phyloP scores from a whole-genome alignment of 2,113 vertebrate genomes.

The Murina feae region DNA sequence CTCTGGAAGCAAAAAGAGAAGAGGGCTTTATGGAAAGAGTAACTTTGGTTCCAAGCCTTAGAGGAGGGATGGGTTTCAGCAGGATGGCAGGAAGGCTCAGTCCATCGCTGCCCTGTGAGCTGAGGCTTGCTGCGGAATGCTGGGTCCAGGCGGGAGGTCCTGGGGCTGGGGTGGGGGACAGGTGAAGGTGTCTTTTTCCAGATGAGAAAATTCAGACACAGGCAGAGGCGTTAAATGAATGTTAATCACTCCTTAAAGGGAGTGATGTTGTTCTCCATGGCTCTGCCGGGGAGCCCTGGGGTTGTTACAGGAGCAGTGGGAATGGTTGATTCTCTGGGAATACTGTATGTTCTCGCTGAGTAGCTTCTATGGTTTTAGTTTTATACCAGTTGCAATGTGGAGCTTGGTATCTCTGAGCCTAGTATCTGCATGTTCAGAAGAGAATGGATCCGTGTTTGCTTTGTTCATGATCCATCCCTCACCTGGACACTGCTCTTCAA shows the following conservation, averaged over 20 bases:
- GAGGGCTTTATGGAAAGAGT: background rate
- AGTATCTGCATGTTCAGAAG: background rate
- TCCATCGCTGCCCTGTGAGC: background rate
- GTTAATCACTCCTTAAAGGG: background rate
- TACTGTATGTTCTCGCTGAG: background rate
- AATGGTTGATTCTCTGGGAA: background rate
- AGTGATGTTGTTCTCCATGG: background rate
- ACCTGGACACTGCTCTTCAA: background rate
- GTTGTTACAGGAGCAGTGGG: background rate
- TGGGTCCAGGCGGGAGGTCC: background rate
- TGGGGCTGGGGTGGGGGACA: accelerated
- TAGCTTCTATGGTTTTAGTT: background rate
- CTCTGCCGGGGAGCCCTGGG: background rate
- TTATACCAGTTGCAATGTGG: background rate
- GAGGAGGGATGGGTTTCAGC: background rate
- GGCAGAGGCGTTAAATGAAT: background rate
- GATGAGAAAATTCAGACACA: background rate
- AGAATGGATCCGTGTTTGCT: background rate
- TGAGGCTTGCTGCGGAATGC: accelerated
- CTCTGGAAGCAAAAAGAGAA: background rate
- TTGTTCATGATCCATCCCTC: background rate
- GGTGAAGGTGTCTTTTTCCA: background rate
- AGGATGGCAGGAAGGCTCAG: background rate
- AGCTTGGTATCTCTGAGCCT: background rate
- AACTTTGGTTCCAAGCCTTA: background rate